Base-by-base conservation (phyloP, 2,113 vertebrate genomes). In the Callocephalon fimbriatum region DNA sequence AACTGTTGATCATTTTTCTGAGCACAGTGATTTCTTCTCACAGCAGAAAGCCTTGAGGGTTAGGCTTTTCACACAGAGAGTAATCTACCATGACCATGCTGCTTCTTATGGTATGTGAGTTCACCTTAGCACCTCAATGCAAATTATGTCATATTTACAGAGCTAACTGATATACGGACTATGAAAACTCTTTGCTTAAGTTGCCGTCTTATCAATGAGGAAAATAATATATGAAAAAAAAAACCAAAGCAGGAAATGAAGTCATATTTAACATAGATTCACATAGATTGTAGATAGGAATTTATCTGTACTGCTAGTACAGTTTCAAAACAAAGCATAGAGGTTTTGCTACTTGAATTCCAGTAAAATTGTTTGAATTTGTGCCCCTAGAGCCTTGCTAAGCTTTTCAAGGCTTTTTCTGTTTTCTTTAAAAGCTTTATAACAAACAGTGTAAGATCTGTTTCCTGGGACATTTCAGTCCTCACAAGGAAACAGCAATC, bases 281-380 rank as follows among this genome's bases (percentile, higher is more conserved):
- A 9, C 21, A 45, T 32, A 12, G 27, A 32, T 13, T 4, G 1
- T 23, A 38, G 11, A 68, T 44, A 5, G 32, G 11, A 73, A 68
- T 78, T 75, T 78, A 26, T 75, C 32, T 92, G 22, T 35, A 48
- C 5, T 73, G 9, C 27, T 42, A 65, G 7, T 20, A 67, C 2
- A 23, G 10, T 62, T 93, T 83, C 38, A 74, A 74, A 80, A 29
- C 37, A 93, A 76, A 94, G 10, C 15, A 45, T 32, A 67, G 42
- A 73, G 23, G 12, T 76, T 90, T 90, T 78, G 7, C 8, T 85
- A 20, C 66, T 58, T 85, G 48, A 95, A 54, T 88, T 88, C 50
- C 72, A 77, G 50, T 32, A 90, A 86, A 94, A 45, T 31, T 56
- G 6, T 73, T 92, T 91, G 45, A 86, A 90, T 54, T 92, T 85